Percentiles rank a stretch among this genome's conserved stretches.
These are phyloP conservation scores for Blennius ocellaris DNA, from an alignment of 2,113 vertebrate species.

Conservation along the genomic window DNA sequence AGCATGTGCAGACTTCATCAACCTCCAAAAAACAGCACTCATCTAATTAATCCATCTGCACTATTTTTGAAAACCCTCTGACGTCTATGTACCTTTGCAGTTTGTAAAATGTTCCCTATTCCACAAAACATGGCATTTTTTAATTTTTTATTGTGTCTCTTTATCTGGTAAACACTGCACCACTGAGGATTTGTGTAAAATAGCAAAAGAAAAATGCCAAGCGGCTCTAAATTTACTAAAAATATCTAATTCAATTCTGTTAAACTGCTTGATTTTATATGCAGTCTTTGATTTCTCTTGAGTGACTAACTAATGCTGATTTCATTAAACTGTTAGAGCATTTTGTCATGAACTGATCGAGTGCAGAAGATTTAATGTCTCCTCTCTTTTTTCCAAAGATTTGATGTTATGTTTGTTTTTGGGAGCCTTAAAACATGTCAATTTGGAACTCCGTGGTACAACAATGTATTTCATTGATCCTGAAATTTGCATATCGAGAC, in stretches of 20 bases:
- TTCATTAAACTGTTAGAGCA: no score
- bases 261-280: background rate
- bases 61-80: background rate
- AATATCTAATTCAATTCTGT: no score
- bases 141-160: background rate
- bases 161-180: background rate
- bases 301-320: background rate
- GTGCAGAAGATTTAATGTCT: no score
- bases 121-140: background rate
- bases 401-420: background rate
- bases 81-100: background rate
- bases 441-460: background rate
- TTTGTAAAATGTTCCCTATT: background rate
- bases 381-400: background rate
- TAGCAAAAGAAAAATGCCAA: background rate
- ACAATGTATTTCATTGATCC: background rate
- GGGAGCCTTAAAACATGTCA: background rate
- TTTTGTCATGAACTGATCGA: no score
- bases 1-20: background rate
- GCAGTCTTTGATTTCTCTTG: background rate
- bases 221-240: no score
- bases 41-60: background rate
- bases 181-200: background rate
- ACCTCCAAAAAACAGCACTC: background rate
- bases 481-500: background rate